phyloP scores from a whole-genome alignment of 1,140 invertebrate species.

The Drosophila bipectinata region DNA sequence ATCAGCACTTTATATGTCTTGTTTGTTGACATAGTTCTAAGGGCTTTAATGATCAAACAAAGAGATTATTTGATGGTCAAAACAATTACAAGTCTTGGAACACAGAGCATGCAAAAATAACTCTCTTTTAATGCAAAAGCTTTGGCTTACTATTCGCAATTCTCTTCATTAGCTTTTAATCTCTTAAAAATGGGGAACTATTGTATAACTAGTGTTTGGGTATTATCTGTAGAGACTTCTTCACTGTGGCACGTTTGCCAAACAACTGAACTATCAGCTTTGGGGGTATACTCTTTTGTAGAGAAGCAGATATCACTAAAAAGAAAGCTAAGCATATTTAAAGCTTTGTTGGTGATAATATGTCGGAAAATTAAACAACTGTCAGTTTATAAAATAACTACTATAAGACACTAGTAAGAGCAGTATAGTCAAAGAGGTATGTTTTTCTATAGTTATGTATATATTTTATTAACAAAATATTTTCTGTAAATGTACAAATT shows the following conservation, averaged over 20 bases:
- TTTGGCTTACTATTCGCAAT: not conserved
- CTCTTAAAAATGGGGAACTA: slow-evolving; percentile 1
- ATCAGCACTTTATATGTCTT: slow-evolving; percentile 83
- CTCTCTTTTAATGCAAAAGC: slow-evolving; percentile 12
- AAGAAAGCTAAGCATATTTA: not conserved
- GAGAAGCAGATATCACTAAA: not conserved
- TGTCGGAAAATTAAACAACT: too few species aligned
- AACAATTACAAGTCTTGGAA: not conserved
- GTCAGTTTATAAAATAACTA: too few species aligned
- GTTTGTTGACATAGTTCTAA: slow-evolving; percentile 41
- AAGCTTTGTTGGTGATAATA: not conserved
- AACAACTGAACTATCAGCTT: slow-evolving; percentile 8
- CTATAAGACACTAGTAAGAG: too few species aligned
- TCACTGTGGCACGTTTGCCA: slow-evolving; percentile 3
- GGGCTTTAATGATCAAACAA: not conserved
- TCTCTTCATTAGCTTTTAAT: slow-evolving; percentile 2
- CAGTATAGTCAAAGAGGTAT: too few species aligned
- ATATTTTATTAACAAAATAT: too few species aligned
- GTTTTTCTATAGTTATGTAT: too few species aligned
- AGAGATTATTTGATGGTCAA: not conserved
- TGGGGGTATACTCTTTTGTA: not conserved
- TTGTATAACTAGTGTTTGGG: not conserved
- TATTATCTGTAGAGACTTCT: not conserved
- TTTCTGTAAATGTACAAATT: not conserved
- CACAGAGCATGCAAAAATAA: not conserved